Evolutionary conservation across 1,140 invertebrate genomes (phyloP).

Genomic region (Brachionus paranguensis): DNA sequence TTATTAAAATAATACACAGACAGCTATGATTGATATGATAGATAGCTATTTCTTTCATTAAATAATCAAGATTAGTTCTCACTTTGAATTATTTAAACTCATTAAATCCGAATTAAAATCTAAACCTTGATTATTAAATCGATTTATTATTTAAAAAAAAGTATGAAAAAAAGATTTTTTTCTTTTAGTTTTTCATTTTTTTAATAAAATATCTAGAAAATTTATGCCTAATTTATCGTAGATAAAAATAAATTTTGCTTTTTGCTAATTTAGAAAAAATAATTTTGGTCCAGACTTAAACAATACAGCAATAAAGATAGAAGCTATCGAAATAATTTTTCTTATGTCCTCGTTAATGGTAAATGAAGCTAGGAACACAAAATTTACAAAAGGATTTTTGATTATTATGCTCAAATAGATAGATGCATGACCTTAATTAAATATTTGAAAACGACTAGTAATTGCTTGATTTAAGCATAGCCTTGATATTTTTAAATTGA

Average conservation of each 20-base stretch:
- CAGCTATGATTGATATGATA: background rate
- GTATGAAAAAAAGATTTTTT: too few species aligned
- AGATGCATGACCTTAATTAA: slow-evolving; percentile 9
- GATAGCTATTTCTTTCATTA: background rate
- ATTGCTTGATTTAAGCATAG: background rate
- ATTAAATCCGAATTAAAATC: background rate
- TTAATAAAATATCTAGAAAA: too few species aligned
- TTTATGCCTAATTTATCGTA: too few species aligned
- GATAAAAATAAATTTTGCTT: too few species aligned
- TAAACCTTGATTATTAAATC: background rate
- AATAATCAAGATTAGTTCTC: background rate
- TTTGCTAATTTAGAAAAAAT: background rate
- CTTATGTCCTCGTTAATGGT: background rate
- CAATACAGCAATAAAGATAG: background rate
- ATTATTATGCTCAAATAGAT: background rate
- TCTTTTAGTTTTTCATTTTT: too few species aligned
- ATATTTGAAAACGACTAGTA: background rate
- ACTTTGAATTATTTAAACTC: background rate
- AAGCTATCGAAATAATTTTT: background rate
- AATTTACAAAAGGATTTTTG: slow-evolving; percentile 21
- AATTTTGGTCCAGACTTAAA: background rate
- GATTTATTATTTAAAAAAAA: too few species aligned
- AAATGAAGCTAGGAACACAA: background rate
- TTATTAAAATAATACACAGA: background rate
- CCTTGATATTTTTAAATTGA: background rate